Base-by-base conservation (phyloP, 2,113 vertebrate genomes). In the Xenopus tropicalis region DNA sequence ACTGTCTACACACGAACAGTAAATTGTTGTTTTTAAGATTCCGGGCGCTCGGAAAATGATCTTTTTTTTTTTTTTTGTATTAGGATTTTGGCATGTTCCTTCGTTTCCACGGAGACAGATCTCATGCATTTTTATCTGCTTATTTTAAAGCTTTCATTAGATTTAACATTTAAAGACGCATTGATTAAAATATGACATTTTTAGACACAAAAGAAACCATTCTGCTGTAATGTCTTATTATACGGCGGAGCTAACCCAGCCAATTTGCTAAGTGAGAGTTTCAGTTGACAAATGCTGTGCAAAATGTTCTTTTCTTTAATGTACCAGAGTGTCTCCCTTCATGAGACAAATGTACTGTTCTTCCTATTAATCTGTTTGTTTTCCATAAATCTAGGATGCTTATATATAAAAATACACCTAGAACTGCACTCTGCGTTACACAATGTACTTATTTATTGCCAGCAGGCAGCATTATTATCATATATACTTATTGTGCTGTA, bases 121-220 rank as follows among this genome's bases (percentile, higher is more conserved):
- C 63, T 69, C 78, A 66, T 22, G 54, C 83, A 80, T 85, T 86
- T 87, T 84, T 86, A 87, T 84, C 80, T 77, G 83, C 83, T 85
- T 71, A 79, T 76, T 81, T 84, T 82, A 77, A 83, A 85, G 85
- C 79, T 80, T 86, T 87, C 86, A 85, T 87, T 85, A 84, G 82
- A 83, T 80, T 51, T 82, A 84, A 82, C 68, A 58, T 82, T 87
- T 81, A 87, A 83, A 87, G 81, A 88, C 85, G 82, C 84, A 86
- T 82, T 89, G 87, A 91, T 89, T 90, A 90, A 84, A 89, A 89
- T 81, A 83, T 82, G 87, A 87, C 83, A 86, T 86, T 87, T 84
- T 82, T 79, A 75, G 86, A 81, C 59, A 61, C 76, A 78, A 77
- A 86, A 87, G 88, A 88, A 83, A 77, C 70, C 67, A 42, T 85